phyloP scores from a whole-genome alignment of 2,797 vertebrate genomes.

The Apodemus agrarius region DNA sequence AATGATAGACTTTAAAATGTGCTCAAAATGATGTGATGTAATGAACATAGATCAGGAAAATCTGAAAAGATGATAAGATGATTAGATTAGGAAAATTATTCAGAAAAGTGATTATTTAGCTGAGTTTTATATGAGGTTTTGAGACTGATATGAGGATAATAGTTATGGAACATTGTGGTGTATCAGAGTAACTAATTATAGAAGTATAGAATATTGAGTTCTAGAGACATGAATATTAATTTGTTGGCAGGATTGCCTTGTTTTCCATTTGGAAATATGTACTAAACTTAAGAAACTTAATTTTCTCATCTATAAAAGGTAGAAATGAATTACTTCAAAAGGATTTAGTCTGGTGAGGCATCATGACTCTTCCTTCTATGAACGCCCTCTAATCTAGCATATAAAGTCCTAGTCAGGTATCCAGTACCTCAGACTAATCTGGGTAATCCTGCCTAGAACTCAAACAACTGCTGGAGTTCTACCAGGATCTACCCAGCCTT shows the following conservation, averaged over 20 bases:
- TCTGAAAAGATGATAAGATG: fast-evolving
- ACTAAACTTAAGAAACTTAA: neutral
- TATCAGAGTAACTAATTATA: neutral
- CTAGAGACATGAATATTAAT: neutral
- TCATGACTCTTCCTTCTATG: neutral
- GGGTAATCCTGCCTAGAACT: neutral
- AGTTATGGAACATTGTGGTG: neutral
- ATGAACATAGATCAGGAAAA: neutral
- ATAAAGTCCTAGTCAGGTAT: neutral
- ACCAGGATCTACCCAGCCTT: neutral
- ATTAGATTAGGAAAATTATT: neutral
- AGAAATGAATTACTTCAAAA: neutral
- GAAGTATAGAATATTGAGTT: neutral
- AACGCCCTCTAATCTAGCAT: neutral
- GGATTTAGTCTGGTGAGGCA: neutral
- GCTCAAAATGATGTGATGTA: neutral
- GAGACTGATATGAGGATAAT: neutral
- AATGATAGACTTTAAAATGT: neutral
- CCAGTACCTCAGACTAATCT: neutral
- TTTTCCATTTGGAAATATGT: neutral
- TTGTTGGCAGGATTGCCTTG: neutral
- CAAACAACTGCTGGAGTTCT: neutral
- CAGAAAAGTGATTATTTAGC: neutral
- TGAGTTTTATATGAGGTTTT: neutral
- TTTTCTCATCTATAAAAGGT: neutral